phyloP scores from a whole-genome alignment of 1,140 invertebrate genomes.

The Cepaea nemoralis region DNA sequence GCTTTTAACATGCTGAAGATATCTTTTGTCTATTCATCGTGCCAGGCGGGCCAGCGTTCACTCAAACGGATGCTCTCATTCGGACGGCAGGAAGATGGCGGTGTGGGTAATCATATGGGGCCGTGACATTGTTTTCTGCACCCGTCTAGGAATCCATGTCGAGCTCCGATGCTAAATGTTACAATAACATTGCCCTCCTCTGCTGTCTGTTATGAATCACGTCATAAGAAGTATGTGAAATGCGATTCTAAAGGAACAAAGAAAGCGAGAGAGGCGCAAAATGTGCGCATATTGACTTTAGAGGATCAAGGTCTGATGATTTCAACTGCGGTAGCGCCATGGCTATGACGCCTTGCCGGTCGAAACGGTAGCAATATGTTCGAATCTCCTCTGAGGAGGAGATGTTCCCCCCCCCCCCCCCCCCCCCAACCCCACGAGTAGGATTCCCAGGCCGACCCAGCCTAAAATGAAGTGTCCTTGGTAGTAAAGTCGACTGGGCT shows the following conservation, averaged over 20 bases:
- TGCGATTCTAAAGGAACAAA: neutral
- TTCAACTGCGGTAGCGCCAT: no score
- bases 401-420: no score
- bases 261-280: neutral
- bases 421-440: no score
- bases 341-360: no score
- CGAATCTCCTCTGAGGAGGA: no score
- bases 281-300: neutral
- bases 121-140: neutral
- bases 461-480: no score
- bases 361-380: no score
- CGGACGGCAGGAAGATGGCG: neutral
- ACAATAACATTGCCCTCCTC: neutral
- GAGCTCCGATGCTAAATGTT: neutral
- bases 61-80: neutral
- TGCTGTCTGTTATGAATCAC: neutral
- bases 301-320: no score
- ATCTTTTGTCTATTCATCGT: neutral
- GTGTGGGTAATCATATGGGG: neutral
- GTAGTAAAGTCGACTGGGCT: no score
- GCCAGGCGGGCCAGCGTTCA: neutral
- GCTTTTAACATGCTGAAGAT: neutral
- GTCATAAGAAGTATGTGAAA: neutral
- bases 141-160: neutral
- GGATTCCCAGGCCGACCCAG: no score